Evolutionary conservation across 2,888 invertebrate species (phyloP).

Genomic region (Drosophila antonietae): DNA sequence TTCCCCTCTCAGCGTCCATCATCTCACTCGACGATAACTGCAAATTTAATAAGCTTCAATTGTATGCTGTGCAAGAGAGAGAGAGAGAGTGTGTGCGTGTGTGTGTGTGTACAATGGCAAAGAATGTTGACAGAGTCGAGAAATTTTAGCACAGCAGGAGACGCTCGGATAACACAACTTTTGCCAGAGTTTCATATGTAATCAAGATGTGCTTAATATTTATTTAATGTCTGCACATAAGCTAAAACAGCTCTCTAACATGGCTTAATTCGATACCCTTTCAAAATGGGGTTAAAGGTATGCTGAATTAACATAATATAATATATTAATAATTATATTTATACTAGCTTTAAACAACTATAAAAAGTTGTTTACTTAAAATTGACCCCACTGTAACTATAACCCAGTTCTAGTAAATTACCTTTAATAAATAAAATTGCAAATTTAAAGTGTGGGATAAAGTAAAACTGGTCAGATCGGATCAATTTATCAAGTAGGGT

Average conservation of each 20-base stretch:
- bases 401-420: neutral
- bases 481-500: neutral
- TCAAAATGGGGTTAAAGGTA: neutral
- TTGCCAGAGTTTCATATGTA: slow-evolving; percentile 14
- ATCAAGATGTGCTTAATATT: slow-evolving; percentile 36
- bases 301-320: neutral
- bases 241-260: slow-evolving; percentile 1
- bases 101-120: slow-evolving; percentile 10
- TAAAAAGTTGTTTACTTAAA: neutral
- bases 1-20: neutral
- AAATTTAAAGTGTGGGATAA: neutral
- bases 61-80: neutral
- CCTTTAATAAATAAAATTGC: neutral
- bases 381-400: neutral
- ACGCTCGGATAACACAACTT: slow-evolving; percentile 7
- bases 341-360: neutral
- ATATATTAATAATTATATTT: neutral
- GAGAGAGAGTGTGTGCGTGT: neutral
- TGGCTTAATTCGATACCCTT: slow-evolving; percentile 7
- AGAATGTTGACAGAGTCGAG: slow-evolving; percentile 14
- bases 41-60: slow-evolving; percentile 46
- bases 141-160: slow-evolving; percentile 27
- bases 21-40: slow-evolving; percentile 12
- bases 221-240: slow-evolving; percentile 33
- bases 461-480: neutral